Conservation (phyloP, 2,888 invertebrate genomes). For the Crematogaster levior region DNA sequence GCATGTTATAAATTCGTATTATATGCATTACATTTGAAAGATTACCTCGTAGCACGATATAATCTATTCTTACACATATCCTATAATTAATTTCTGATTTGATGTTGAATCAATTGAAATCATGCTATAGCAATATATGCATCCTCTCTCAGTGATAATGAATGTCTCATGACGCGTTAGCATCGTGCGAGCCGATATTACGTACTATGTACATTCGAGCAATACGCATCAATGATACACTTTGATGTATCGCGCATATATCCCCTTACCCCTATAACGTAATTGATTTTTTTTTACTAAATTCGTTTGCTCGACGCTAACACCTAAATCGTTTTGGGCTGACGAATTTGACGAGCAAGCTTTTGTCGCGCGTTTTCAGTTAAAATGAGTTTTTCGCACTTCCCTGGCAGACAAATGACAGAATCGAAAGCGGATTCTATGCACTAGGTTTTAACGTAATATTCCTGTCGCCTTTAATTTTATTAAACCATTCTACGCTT, state of each 20-base stretch:
- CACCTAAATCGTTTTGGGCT: conserved; percentile 13
- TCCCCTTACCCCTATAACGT: conserved; percentile 5
- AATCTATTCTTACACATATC: background rate
- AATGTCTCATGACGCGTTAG: conserved; percentile 23
- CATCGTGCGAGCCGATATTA: conserved; percentile 27
- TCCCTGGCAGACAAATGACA: background rate
- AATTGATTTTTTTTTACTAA: conserved; percentile 57
- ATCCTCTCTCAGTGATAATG: background rate
- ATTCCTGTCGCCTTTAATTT: background rate
- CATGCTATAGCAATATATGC: background rate
- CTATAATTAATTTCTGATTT: conserved; percentile 15
- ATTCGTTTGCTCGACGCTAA: conserved; percentile 18
- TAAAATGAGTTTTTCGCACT: conserved; percentile 24
- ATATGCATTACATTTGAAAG: too few species aligned
- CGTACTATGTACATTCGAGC: conserved; percentile 1
- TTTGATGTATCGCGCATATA: conserved; percentile 10
- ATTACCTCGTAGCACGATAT: background rate
- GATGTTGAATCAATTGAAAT: conserved; percentile 18
- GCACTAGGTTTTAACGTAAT: background rate
- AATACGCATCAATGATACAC: conserved; percentile 39
- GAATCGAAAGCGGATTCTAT: background rate
- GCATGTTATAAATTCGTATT: too few species aligned
- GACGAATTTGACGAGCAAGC: conserved; percentile 39
- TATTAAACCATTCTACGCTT: background rate
- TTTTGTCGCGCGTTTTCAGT: conserved; percentile 36